Conservation (phyloP, 2,888 invertebrate species). For the Horisme vitalbata region DNA sequence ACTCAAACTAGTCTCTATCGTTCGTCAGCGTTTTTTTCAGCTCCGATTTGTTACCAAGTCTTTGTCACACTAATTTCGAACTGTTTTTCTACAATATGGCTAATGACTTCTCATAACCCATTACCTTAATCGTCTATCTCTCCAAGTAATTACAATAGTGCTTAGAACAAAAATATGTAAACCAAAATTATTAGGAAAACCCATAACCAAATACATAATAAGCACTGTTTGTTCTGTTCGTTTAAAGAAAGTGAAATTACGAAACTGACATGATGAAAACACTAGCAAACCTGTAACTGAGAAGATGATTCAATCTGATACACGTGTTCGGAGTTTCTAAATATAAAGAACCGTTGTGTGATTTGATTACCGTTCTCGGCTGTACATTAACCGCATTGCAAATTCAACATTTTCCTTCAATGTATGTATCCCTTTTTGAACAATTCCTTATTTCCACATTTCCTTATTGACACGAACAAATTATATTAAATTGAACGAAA, state of each 20-base stretch:
- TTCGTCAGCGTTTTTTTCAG: too few species aligned
- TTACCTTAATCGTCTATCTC: too few species aligned
- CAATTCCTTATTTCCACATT: slow-evolving; percentile 46
- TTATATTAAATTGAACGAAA: too few species aligned
- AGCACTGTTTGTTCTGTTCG: slow-evolving; percentile 8
- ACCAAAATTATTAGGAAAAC: too few species aligned
- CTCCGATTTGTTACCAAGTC: too few species aligned
- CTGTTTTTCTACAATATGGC: too few species aligned
- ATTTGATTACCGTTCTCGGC: slow-evolving; percentile 64
- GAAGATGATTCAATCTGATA: slow-evolving; percentile 66
- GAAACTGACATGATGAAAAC: slow-evolving; percentile 55
- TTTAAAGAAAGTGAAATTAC: slow-evolving; percentile 53
- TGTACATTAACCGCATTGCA: slow-evolving; percentile 64
- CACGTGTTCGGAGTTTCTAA: slow-evolving; percentile 68
- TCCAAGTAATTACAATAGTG: too few species aligned
- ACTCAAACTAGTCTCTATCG: too few species aligned
- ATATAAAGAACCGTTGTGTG: slow-evolving; percentile 72
- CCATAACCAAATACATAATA: too few species aligned
- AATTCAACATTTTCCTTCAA: slow-evolving; percentile 56
- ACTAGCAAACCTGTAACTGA: slow-evolving; percentile 52
- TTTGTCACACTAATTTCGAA: too few species aligned
- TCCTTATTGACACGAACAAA: slow-evolving; percentile 23
- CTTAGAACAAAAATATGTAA: too few species aligned
- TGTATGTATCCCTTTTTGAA: slow-evolving; percentile 47
- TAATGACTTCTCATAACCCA: too few species aligned